phyloP scores from a whole-genome alignment of 2,113 vertebrate species.

The Anoplopoma fimbria region DNA sequence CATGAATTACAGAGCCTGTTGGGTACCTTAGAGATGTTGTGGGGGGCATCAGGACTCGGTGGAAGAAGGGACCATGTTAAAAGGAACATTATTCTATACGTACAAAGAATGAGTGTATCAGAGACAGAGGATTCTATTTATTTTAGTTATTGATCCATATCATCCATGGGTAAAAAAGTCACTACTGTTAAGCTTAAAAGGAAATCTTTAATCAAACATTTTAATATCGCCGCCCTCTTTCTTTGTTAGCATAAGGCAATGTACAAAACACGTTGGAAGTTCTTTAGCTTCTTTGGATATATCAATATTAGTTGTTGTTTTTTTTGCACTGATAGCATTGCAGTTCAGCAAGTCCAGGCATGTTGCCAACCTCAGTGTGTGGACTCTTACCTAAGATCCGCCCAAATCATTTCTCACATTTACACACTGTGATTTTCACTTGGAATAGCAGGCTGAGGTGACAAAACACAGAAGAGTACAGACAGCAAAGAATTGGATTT shows the following conservation, averaged over 20 bases:
- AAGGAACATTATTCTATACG: neutral
- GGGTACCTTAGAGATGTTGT: neutral
- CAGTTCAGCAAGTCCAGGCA: neutral
- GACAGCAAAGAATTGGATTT: neutral
- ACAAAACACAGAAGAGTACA: neutral
- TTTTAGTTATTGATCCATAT: neutral
- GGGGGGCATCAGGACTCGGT: neutral
- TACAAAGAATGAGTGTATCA: neutral
- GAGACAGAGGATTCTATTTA: neutral
- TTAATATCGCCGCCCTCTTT: neutral
- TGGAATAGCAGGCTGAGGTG: neutral
- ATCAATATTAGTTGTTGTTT: neutral
- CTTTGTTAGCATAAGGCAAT: neutral
- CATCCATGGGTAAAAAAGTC: neutral
- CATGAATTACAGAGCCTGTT: neutral
- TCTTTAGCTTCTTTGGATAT: neutral
- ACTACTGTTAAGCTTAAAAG: neutral
- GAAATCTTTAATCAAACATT: neutral
- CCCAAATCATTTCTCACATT: neutral
- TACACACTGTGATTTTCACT: neutral
- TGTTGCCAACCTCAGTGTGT: slow-evolving; percentile 3
- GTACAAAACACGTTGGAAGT: neutral
- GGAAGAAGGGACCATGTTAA: too few species aligned
- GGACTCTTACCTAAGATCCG: neutral
- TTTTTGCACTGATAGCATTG: neutral